Conservation (phyloP, 2,797 vertebrate genomes). For the Percopsis omiscomaycus region DNA sequence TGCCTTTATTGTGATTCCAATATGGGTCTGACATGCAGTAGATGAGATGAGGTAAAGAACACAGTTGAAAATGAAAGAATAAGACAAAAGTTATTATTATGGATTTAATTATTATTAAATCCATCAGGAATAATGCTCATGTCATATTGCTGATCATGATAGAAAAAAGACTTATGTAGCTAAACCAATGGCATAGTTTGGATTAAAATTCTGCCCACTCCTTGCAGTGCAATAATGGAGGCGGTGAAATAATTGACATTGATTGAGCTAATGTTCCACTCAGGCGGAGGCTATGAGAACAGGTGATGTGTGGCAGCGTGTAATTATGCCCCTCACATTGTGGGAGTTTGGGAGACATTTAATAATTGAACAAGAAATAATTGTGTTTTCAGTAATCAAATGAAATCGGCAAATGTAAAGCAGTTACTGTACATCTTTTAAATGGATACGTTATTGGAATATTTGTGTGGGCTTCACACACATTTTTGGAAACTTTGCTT, state of each 20-base stretch:
- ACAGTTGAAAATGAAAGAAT: too few relatives aligned
- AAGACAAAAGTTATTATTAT: too few relatives aligned
- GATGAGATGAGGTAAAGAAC: too few relatives aligned
- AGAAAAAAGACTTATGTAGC: constrained; percentile 63
- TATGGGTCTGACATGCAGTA: too few relatives aligned
- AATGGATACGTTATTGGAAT: constrained; percentile 18
- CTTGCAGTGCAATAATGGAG: constrained; percentile 71
- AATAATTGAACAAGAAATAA: constrained; percentile 71
- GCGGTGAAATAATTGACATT: constrained; percentile 76
- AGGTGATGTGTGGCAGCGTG: constrained; percentile 61
- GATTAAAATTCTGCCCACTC: constrained; percentile 71
- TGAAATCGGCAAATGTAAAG: constrained; percentile 53
- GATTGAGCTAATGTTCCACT: constrained; percentile 78
- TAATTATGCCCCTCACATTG: constrained; percentile 66
- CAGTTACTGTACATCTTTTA: constrained; percentile 29
- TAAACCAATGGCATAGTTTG: constrained; percentile 58
- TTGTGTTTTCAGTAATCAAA: constrained; percentile 63
- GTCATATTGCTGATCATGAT: constrained; percentile 69
- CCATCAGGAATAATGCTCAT: constrained; percentile 52
- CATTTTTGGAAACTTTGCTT: constrained; percentile 25
- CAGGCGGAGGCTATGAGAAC: constrained; percentile 52
- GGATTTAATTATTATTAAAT: too few relatives aligned
- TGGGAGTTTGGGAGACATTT: constrained; percentile 57
- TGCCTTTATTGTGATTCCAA: too few relatives aligned
- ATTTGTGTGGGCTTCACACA: constrained; percentile 18